Base-by-base conservation (phyloP, 2,888 invertebrate genomes). In the Lasioglossum figueresi region DNA sequence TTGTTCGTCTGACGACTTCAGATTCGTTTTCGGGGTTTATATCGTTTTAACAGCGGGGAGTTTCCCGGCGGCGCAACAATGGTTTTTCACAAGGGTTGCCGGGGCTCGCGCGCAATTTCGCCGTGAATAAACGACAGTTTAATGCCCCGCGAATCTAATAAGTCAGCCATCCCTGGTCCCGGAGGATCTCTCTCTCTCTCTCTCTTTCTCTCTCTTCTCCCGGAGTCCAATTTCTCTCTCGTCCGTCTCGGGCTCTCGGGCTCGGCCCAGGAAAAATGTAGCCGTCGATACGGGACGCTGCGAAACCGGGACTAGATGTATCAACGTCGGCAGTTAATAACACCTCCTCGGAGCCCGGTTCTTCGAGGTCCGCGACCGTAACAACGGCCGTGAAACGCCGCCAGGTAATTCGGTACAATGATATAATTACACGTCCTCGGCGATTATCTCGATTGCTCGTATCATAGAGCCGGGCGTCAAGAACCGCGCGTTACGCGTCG, bases 321-420 rank as follows among this genome's bases (percentile, higher is more conserved):
- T 94, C 93, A 94, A 93, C 93, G 93, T 93, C 94, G 92, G 83
- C 88, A 90, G 88, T 91, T 94, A 94, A 94, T 94, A 93, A 94
- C 92, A 93, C 92, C 85, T 52, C 92, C 85, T 23, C 85, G 85
- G 48, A 77, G 82, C 83, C 85, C 79, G 82, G 82, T 76, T 81
- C 83, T 70, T 73, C 48, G 27, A 52, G 80, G 43, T 45, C 73
- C 73, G 43, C 63, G 45, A 85, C 59, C 85, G 85, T 85, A 85
- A 85, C 85, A 74, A 73, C 85, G 85, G 59, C 76, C 76, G 77
- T 76, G 80, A 80, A 72, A 91, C 90, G 87, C 91, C 90, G 91
- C 87, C 87, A 89, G 92, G 91, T 91, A 94, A 94, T 94, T 92
- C 92, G 88, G 91, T 93, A 92, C 94, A 94, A 94, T 93, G 93